Conservation (phyloP, 1,140 invertebrate genomes). For the Thaumatotibia leucotreta region DNA sequence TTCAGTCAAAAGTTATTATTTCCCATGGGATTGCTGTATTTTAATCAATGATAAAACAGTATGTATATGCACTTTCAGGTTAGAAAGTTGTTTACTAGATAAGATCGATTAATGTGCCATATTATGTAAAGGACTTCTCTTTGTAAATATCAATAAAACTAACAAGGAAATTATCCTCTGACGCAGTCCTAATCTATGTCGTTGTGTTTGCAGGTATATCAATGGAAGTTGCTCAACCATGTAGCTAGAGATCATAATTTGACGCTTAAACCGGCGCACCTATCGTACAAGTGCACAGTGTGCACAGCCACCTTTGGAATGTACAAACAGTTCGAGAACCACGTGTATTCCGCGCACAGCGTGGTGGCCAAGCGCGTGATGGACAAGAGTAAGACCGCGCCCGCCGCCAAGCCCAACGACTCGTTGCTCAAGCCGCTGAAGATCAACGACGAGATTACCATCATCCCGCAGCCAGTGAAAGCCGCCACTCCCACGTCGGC, state of each 20-base stretch:
- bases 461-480: constrained; percentile 87
- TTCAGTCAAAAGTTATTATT: too few species aligned
- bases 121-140: too few species aligned
- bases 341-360: constrained; percentile 94
- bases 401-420: constrained; percentile 64
- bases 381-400: constrained; percentile 82
- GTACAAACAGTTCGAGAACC: constrained; percentile 96
- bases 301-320: constrained; percentile 96
- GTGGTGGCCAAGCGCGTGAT: constrained; percentile 88
- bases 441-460: constrained; percentile 94
- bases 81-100: too few species aligned
- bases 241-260: constrained; percentile 93
- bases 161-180: background rate
- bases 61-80: too few species aligned
- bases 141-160: too few species aligned
- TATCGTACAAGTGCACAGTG: constrained; percentile 96
- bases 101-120: too few species aligned
- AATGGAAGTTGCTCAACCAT: constrained; percentile 94
- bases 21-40: too few species aligned
- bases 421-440: constrained; percentile 86
- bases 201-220: constrained; percentile 83
- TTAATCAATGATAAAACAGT: too few species aligned
- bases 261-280: constrained; percentile 92
- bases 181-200: background rate
- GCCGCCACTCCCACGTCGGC: constrained; percentile 16